Evolutionary conservation across 2,888 invertebrate species (phyloP).

Genomic region (Branchipolynoe longqiensis): DNA sequence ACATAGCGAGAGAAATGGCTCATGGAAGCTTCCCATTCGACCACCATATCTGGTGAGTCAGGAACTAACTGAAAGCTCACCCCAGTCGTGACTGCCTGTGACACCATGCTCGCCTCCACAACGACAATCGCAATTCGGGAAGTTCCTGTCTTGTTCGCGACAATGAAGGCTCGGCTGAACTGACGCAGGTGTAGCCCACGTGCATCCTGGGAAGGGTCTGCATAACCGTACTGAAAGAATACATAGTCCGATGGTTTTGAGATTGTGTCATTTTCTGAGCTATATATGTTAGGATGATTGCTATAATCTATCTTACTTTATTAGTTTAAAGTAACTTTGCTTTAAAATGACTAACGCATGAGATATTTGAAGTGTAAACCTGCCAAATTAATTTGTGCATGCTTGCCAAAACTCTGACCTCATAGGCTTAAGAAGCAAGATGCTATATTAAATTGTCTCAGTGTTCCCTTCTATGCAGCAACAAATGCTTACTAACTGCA

Average conservation of each 20-base stretch:
- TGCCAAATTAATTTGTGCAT: too few relatives aligned
- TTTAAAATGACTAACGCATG: background rate
- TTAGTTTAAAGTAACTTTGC: background rate
- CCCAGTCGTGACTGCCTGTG: slow-evolving; percentile 63
- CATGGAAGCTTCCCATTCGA: too few relatives aligned
- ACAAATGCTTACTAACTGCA: too few relatives aligned
- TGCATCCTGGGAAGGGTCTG: slow-evolving; percentile 90
- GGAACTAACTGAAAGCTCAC: slow-evolving; percentile 42
- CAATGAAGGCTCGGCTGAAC: slow-evolving; percentile 92
- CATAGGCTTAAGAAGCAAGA: too few relatives aligned
- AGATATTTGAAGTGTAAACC: background rate
- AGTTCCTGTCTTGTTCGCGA: slow-evolving; percentile 84
- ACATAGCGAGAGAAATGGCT: too few relatives aligned
- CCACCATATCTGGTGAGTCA: too few relatives aligned
- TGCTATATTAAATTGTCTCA: too few relatives aligned
- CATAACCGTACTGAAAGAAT: slow-evolving; percentile 90
- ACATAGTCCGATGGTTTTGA: too few relatives aligned
- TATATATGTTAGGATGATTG: too few relatives aligned
- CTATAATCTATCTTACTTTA: background rate
- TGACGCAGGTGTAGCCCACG: slow-evolving; percentile 92
- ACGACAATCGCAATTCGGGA: slow-evolving; percentile 62
- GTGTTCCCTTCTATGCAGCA: too few relatives aligned
- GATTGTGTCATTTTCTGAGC: too few relatives aligned
- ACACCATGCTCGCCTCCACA: slow-evolving; percentile 63
- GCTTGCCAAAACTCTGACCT: too few relatives aligned